Percentiles rank a stretch among this genome's conserved stretches.
Evolutionary conservation across 2,113 vertebrate species (phyloP).

Genomic region (Pterocles burchelli): DNA sequence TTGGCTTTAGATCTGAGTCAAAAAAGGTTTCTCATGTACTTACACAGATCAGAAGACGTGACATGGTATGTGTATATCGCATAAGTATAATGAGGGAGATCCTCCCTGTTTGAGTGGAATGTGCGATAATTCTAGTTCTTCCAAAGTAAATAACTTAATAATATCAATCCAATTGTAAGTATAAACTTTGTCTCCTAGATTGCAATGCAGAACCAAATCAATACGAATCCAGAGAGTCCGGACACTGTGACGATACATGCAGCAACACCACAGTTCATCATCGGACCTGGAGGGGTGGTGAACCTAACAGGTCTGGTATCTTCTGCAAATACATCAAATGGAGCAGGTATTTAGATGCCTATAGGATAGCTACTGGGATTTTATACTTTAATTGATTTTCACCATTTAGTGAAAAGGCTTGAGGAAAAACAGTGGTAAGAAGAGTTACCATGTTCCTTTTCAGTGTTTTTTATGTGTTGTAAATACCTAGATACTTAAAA

Average conservation of each 20-base stretch:
- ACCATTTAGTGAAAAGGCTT: constrained; percentile 36
- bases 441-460: neutral
- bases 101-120: neutral
- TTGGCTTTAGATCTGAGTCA: neutral
- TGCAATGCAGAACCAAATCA: constrained; percentile 92
- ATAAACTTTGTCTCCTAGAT: constrained; percentile 78
- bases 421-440: constrained; percentile 60
- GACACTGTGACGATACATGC: constrained; percentile 88
- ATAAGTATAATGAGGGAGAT: neutral
- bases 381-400: constrained; percentile 26
- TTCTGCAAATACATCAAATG: constrained; percentile 70
- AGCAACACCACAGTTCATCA: constrained; percentile 87
- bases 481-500: neutral
- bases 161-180: too few species aligned
- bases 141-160: neutral
- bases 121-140: neutral
- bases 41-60: neutral
- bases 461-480: neutral
- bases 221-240: constrained; percentile 87
- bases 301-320: constrained; percentile 86
- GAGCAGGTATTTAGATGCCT: constrained; percentile 69
- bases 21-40: neutral
- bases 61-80: fast-evolving
- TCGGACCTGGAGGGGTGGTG: constrained; percentile 88
- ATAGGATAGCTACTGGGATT: constrained; percentile 54